Evolutionary conservation across 2,888 invertebrate species (phyloP).

Genomic region (Dexiosoma caninum): DNA sequence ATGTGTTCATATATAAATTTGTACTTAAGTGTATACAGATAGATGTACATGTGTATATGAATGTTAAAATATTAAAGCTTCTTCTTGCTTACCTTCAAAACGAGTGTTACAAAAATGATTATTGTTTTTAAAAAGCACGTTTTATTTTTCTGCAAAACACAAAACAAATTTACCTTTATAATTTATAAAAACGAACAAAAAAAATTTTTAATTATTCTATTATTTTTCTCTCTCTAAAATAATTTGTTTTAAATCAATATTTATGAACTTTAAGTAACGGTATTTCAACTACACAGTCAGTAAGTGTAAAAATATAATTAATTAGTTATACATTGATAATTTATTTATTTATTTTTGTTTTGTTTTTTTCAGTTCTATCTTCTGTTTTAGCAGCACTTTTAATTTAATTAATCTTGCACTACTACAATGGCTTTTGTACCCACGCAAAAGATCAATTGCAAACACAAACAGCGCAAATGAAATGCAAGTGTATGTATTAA

Average conservation of each 20-base stretch:
- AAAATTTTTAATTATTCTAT: not conserved
- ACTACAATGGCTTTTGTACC: slow-evolving; percentile 45
- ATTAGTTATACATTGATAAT: slow-evolving; percentile 10
- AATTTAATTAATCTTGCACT: slow-evolving; percentile 20
- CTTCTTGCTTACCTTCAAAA: slow-evolving; percentile 57
- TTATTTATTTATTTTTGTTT: too few relatives aligned
- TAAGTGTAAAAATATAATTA: not conserved
- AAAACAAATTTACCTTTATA: slow-evolving; percentile 11
- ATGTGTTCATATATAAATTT: too few relatives aligned
- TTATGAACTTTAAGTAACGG: not conserved
- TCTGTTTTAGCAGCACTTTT: slow-evolving; percentile 17
- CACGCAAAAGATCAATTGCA: slow-evolving; percentile 22
- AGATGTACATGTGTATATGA: not conserved
- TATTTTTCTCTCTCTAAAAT: slow-evolving; percentile 3
- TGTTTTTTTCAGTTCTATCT: slow-evolving; percentile 11
- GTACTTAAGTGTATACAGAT: too few relatives aligned
- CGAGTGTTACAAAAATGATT: not conserved
- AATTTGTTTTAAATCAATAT: slow-evolving; percentile 1
- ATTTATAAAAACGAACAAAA: not conserved
- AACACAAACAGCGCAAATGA: not conserved
- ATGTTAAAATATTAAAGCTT: not conserved
- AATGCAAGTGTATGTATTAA: not conserved
- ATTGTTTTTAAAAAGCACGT: slow-evolving; percentile 15
- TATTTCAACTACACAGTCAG: not conserved
- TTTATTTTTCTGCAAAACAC: slow-evolving; percentile 31